Evolutionary conservation across 2,888 invertebrate genomes (phyloP), one percentile per base, ranked within the genome.

Genomic region (Agonum fuliginosum): DNA sequence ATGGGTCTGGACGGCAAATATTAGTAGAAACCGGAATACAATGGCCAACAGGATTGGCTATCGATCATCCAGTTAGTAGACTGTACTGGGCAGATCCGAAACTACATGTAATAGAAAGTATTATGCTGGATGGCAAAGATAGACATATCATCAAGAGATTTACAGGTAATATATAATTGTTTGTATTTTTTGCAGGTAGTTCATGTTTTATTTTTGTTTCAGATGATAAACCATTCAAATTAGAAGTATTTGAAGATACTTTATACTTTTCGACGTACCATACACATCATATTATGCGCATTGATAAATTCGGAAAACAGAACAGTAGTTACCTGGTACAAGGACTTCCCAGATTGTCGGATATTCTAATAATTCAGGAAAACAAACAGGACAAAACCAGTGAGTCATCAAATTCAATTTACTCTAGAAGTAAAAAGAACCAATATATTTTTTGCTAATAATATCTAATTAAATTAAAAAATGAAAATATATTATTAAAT

Each of bases 1-100:
- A 93, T 85, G 95, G 95, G 30, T 84, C 85, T 46, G 87, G 87
- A 14, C 87, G 89, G 80, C 88, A 88, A 81, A 87, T 88, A 77
- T 86, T 95, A 41, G 89, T 93, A 69, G 87, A 84, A 41, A 88
- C 89, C 2, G 89, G 91, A 81, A 87, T 93, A 79, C 90, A 92
- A 10, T 94, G 94, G 89, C 94, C 94, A 0, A 90, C 91, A 2
- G 94, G 95, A 80, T 88, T 96, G 54, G 92, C 95, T 3, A 89
- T 96, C 73, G 94, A 94, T 86, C 90, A 91, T 84, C 91, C 94
- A 0, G 92, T 93, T 0, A 87, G 88, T n/a, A 88, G 96, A 3
- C 86, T 97, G 2, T 96, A 96, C 88, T 95, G 95, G 93, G 91
- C 93, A 8, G 97, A 97, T 87, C 91, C 92, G n/a, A 94, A 95